Evolutionary conservation across 2,113 vertebrate genomes (phyloP), one percentile per base, ranked within the genome.

Genomic region (Actinemys pallida): DNA sequence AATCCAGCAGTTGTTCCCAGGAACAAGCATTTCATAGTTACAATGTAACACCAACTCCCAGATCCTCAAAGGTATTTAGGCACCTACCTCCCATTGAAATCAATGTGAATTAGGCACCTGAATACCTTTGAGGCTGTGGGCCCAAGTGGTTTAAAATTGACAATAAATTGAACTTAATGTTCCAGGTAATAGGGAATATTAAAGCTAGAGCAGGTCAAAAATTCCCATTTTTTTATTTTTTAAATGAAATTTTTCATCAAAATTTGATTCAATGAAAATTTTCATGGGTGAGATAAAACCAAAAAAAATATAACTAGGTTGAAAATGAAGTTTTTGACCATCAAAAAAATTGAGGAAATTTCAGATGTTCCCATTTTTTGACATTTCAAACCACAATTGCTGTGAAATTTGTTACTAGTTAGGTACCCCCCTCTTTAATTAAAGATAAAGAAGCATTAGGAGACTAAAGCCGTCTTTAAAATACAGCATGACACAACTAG

Each of bases 401-500:
- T 19, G 35, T 35, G 31, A n/a, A n/a, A 69, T 69, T 65, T 65
- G 31, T 69, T 69, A n/a, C 31, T 69, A 19, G 16, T n/a, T 69
- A 35, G 16, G 17, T n/a, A 19, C 35, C 62, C 8, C 5, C 62
- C 16, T 3, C 59, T 69, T 69, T 19, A 69, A 69, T 69, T 69
- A 69, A 69, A 69, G 35, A 29, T 31, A 31, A 62, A 62, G 59
- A 31, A 29, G 59, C 7, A 65, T 35, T 65, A 65, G 81, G 42
- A 13, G 16, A 2, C 75, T 72, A 13, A 87, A 93, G 29, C 45
- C 24, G 13, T 53, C 87, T 29, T 79, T 35, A 59, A 89, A 89
- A 86, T 52, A 2, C 35, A 29, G 25, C 29, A 35, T 8, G 10
- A 52, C 35, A 62, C 8, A 10, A 39, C 65, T 19, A 0, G 10